Percentiles rank a stretch among this genome's conserved stretches.
These are phyloP conservation scores for Bufotes viridis DNA, from an alignment of 2,797 vertebrate genomes.

Conservation along the genomic window DNA sequence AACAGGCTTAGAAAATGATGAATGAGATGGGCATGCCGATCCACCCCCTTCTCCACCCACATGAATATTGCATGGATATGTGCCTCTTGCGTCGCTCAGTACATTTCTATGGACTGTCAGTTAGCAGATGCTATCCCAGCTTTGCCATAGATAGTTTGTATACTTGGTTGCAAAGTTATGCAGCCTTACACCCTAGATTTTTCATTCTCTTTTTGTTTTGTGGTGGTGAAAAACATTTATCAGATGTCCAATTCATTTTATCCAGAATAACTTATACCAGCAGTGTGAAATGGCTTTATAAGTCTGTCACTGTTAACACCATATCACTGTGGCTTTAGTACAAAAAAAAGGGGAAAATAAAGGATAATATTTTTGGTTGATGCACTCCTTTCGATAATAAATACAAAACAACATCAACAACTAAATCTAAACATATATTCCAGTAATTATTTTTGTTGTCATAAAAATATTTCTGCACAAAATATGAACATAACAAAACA, in stretches of 20 bases:
- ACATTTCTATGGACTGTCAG: not conserved
- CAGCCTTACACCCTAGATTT: not conserved
- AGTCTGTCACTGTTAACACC: not conserved
- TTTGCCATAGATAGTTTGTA: no score
- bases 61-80: not conserved
- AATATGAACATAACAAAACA: conserved; percentile 16
- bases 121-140: not conserved
- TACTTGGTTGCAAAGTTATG: not conserved
- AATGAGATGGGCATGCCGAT: no score
- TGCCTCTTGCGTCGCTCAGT: not conserved
- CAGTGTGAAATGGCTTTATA: not conserved
- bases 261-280: conserved; percentile 3
- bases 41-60: not conserved
- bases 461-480: not conserved
- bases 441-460: conserved; percentile 5
- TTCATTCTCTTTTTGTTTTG: not conserved
- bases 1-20: no score
- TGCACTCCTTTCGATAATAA: not conserved
- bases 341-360: not conserved
- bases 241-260: not conserved
- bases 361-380: not conserved
- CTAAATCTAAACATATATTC: not conserved
- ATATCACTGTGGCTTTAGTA: not conserved
- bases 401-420: not conserved
- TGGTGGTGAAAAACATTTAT: not conserved